phyloP scores from a whole-genome alignment of 2,888 invertebrate genomes.

The Cremastinae sp. region DNA sequence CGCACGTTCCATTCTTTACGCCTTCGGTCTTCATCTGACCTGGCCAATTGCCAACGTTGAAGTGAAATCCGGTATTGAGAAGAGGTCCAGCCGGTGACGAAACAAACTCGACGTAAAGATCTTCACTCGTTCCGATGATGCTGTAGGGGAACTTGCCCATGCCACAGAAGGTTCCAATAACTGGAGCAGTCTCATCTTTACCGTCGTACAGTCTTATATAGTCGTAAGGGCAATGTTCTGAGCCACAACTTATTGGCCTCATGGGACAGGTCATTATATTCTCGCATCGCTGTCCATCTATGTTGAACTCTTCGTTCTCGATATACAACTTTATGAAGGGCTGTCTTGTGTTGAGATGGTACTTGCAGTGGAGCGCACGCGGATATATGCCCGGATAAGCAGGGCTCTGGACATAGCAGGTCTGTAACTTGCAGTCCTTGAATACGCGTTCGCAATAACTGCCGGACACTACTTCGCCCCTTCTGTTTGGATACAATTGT shows the following conservation, averaged over 20 bases:
- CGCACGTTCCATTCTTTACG: slow-evolving; percentile 91
- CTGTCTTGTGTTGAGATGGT: slow-evolving; percentile 92
- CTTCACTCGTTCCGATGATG: slow-evolving; percentile 95
- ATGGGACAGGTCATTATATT: slow-evolving; percentile 97
- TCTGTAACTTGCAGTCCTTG: slow-evolving; percentile 92
- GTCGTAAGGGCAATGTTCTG: slow-evolving; percentile 94
- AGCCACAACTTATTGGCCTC: slow-evolving; percentile 93
- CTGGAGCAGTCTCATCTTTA: slow-evolving; percentile 91
- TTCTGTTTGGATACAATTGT: slow-evolving; percentile 93
- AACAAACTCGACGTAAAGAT: slow-evolving; percentile 93
- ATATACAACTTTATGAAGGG: slow-evolving; percentile 95
- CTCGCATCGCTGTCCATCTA: slow-evolving; percentile 95
- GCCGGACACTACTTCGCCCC: slow-evolving; percentile 94
- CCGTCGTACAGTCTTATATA: slow-evolving; percentile 95
- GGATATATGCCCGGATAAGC: slow-evolving; percentile 96
- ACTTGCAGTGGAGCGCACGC: slow-evolving; percentile 93
- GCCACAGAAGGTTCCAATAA: slow-evolving; percentile 92
- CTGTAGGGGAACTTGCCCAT: slow-evolving; percentile 97
- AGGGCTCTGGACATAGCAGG: slow-evolving; percentile 96
- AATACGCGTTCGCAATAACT: slow-evolving; percentile 94
- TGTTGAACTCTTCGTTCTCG: slow-evolving; percentile 96
- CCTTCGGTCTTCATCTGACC: slow-evolving; percentile 95
- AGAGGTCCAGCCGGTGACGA: slow-evolving; percentile 94
- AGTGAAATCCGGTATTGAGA: slow-evolving; percentile 95
- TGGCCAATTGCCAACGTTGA: slow-evolving; percentile 97